Evolutionary conservation across 2,797 vertebrate species (phyloP), one percentile per base, ranked within the genome.

Genomic region (Lepus oiostolus): DNA sequence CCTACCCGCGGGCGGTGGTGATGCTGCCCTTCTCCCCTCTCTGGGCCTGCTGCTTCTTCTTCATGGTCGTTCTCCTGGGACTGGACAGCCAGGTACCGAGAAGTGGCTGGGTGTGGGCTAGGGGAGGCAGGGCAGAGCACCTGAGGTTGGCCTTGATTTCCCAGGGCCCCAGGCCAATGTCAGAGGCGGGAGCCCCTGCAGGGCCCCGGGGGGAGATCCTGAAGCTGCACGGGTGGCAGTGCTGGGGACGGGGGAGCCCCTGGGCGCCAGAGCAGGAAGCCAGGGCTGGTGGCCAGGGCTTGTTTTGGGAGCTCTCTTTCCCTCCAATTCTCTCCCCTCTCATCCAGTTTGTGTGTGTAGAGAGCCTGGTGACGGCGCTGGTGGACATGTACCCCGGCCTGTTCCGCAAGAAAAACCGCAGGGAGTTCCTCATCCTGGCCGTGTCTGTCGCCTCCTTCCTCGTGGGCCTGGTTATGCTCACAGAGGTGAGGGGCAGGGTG

Each of bases 21-120:
- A 99, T 99, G 99, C 99, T 99, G 98, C 99, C 99, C 30, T 99
- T 99, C 98, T 99, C 99, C 10, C 99, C 99, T 0, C 98, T 99
- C 14, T 99, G 99, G 99, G 99, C 99, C 5, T 99, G 99, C 97
- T 99, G 98, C 98, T 99, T 99, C 98, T 99, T 99, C 98, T 98
- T 99, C 96, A 99, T 99, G 99, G 98, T 99, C 4, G 99, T 99
- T 81, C 98, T 99, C 67, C 98, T 99, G 97, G 99, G 99, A 81
- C 98, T 99, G 97, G 99, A 99, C 97, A 99, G 99, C 97, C 99
- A 99, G 99, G 99, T 99, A 98, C 21, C 42, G 63, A 65, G 42
- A 24, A 81, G 67, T 2, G 22, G 60, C 54, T 58, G 13, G 52
- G 35, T 28, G 35, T 2, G 72, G 52, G 87, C 4, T 63, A 71